Percentiles rank a stretch among this genome's conserved stretches.
Evolutionary conservation across 2,797 vertebrate genomes (phyloP).

Genomic region (Cyclura pinguis): DNA sequence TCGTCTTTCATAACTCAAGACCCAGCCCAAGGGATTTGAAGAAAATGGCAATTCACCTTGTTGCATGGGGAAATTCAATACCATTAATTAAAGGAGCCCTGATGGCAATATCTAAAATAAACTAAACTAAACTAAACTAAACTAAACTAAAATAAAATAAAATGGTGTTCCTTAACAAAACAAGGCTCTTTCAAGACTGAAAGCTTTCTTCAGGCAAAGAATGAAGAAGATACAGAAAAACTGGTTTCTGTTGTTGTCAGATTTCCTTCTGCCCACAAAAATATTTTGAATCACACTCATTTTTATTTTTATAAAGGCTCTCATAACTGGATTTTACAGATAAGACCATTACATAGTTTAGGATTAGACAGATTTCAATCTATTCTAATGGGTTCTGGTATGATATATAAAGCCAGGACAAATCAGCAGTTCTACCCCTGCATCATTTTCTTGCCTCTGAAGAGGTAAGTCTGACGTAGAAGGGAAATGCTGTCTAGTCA

Average conservation of each 20-base stretch:
- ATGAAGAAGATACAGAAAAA: conserved; percentile 41
- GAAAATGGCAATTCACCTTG: conserved; percentile 6
- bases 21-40: not conserved
- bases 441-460: conserved; percentile 54
- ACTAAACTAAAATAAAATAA: not conserved
- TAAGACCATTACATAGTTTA: not conserved
- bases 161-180: not conserved
- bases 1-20: not conserved
- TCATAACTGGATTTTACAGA: conserved; percentile 66
- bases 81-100: conserved; percentile 27
- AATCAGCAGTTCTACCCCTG: conserved; percentile 60
- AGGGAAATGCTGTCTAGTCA: conserved; percentile 72
- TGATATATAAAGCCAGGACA: conserved; percentile 65
- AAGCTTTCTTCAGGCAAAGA: conserved; percentile 47
- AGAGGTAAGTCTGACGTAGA: conserved; percentile 43
- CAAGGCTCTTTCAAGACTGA: conserved; percentile 8
- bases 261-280: conserved; percentile 51
- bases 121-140: not conserved
- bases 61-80: conserved; percentile 30
- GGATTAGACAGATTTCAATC: conserved; percentile 48
- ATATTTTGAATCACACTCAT: conserved; percentile 69
- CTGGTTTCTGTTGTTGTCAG: conserved; percentile 60
- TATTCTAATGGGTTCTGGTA: conserved; percentile 66
- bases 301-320: conserved; percentile 70
- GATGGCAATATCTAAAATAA: conserved; percentile 10